These are phyloP conservation scores for Oceanodroma leucorhoa DNA, from an alignment of 2,797 vertebrate species.

Conservation along the genomic window DNA sequence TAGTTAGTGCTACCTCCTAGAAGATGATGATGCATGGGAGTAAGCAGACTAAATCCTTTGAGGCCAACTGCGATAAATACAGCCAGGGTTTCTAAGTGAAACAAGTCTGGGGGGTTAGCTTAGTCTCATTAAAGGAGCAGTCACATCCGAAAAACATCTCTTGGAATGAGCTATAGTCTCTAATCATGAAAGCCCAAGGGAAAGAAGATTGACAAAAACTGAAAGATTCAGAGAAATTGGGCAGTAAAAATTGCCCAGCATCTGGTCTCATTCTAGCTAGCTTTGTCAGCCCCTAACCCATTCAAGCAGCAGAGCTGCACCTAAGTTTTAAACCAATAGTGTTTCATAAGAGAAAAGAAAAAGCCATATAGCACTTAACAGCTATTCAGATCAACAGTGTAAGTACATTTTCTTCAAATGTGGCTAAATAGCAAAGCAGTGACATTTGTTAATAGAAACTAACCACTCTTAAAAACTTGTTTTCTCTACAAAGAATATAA, in stretches of 20 bases:
- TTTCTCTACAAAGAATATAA: background rate
- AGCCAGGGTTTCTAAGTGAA: background rate
- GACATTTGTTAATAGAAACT: background rate
- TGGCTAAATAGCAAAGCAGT: background rate
- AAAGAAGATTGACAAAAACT: background rate
- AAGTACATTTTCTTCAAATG: background rate
- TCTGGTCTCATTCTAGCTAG: background rate
- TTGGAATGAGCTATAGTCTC: background rate
- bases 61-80: background rate
- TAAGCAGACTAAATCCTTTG: background rate
- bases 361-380: background rate
- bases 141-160: background rate
- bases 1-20: background rate
- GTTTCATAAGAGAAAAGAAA: background rate
- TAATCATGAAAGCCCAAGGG: background rate
- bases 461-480: background rate
- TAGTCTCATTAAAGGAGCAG: background rate
- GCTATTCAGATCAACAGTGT: background rate
- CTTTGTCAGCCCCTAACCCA: background rate
- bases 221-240: background rate
- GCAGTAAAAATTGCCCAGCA: background rate
- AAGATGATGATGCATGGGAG: background rate
- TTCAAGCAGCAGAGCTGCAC: background rate
- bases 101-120: background rate
- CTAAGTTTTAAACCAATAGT: background rate